These are phyloP conservation scores for Drosophila merina DNA, from an alignment of 2,888 invertebrate species.

Conservation along the genomic window DNA sequence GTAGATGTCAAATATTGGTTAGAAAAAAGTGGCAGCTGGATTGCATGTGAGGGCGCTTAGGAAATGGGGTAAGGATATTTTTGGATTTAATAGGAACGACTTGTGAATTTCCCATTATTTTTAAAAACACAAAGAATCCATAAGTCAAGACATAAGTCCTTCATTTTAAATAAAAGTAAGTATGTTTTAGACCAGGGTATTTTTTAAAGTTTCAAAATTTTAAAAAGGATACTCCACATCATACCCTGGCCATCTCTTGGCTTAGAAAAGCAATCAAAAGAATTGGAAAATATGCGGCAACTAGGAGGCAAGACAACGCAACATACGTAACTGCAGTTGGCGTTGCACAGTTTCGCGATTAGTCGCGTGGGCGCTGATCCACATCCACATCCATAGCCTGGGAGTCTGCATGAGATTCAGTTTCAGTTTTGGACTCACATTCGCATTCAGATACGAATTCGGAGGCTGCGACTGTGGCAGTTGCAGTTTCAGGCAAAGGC, in stretches of 20 bases:
- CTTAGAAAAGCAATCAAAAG: slow-evolving; percentile 29
- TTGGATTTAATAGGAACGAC: background rate
- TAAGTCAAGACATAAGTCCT: too few species aligned
- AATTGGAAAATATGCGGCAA: slow-evolving; percentile 43
- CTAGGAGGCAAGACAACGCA: slow-evolving; percentile 69
- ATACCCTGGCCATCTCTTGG: slow-evolving; percentile 31
- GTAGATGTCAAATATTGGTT: slow-evolving; percentile 45
- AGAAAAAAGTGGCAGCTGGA: slow-evolving; percentile 56
- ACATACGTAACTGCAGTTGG: slow-evolving; percentile 74
- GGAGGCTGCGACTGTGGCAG: slow-evolving; percentile 22
- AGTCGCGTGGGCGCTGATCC: slow-evolving; percentile 47
- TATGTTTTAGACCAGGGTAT: background rate
- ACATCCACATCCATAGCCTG: slow-evolving; percentile 21
- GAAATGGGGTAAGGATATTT: slow-evolving; percentile 3
- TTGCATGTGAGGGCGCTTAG: slow-evolving; percentile 67
- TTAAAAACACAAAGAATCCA: too few species aligned
- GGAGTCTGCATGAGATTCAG: slow-evolving; percentile 26
- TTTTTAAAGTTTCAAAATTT: too few species aligned
- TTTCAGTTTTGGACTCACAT: slow-evolving; percentile 8
- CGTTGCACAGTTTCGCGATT: slow-evolving; percentile 56
- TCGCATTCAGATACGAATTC: slow-evolving; percentile 9
- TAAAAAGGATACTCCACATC: background rate
- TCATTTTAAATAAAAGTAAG: background rate
- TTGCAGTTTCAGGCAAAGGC: slow-evolving; percentile 72
- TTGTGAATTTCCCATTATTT: background rate